Evolutionary conservation across 2,797 vertebrate species (phyloP).

Genomic region (Harpagifer antarcticus): DNA sequence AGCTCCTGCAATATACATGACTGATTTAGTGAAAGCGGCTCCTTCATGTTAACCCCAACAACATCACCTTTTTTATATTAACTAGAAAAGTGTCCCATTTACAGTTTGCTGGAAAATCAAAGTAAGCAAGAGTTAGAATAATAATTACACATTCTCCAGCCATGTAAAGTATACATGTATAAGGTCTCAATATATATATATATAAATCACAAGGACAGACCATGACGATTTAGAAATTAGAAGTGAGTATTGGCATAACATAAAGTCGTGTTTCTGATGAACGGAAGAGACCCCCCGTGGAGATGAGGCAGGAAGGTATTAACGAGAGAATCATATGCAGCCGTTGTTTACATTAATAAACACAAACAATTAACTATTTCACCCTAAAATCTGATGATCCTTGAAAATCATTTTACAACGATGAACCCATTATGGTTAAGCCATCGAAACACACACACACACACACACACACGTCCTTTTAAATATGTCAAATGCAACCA

Average conservation of each 20-base stretch:
- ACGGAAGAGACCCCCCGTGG: conserved; percentile 14
- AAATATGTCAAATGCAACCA: conserved; percentile 45
- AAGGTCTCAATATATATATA: conserved; percentile 46
- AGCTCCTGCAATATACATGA: conserved; percentile 12
- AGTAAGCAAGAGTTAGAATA: conserved; percentile 29
- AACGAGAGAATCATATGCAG: conserved; percentile 26
- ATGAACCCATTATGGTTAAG: conserved; percentile 2
- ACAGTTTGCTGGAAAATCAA: conserved; percentile 40
- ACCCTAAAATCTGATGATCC: conserved; percentile 30
- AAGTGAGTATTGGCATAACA: conserved; percentile 64
- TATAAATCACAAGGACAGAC: conserved; percentile 50
- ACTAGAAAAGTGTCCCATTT: conserved; percentile 12
- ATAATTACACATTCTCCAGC: conserved; percentile 56
- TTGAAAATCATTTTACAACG: conserved; percentile 16
- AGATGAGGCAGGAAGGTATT: conserved; percentile 21
- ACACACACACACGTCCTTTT: conserved; percentile 23
- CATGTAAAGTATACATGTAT: conserved; percentile 57
- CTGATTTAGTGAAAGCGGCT: conserved; percentile 30
- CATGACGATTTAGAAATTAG: conserved; percentile 52
- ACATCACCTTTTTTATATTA: not conserved
- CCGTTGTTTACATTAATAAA: conserved; percentile 34
- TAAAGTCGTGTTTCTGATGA: not conserved
- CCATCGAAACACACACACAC: not conserved
- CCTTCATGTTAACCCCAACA: conserved; percentile 18
- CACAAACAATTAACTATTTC: conserved; percentile 16